phyloP scores from a whole-genome alignment of 2,113 vertebrate species.

The Catagonus wagneri region DNA sequence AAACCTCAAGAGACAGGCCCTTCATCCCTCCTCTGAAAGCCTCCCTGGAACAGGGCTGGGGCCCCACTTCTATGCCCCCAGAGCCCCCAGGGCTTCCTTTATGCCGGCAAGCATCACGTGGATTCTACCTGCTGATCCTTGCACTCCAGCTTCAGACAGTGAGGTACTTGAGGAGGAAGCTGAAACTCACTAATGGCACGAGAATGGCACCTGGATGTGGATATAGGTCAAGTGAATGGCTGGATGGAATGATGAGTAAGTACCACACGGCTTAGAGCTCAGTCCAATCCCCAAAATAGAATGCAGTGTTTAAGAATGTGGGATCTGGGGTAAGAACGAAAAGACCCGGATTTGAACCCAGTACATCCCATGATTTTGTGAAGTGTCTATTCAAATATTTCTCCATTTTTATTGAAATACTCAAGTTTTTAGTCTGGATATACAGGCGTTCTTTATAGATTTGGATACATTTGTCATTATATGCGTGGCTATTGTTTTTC shows the following conservation, averaged over 20 bases:
- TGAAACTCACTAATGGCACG: background rate
- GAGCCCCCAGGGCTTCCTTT: background rate
- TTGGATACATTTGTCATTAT: background rate
- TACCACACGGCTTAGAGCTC: background rate
- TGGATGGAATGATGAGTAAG: background rate
- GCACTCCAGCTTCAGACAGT: background rate
- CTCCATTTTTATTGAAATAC: background rate
- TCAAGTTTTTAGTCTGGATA: background rate
- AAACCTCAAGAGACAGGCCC: background rate
- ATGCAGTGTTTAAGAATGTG: background rate
- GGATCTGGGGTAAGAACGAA: background rate
- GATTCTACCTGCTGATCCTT: background rate
- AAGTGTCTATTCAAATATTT: background rate
- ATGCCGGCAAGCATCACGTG: background rate
- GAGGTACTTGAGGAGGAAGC: background rate
- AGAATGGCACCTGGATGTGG: background rate
- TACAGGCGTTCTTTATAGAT: background rate
- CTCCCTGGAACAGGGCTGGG: background rate
- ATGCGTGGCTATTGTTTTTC: background rate
- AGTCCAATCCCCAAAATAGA: background rate
- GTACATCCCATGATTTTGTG: background rate
- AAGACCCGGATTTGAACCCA: background rate
- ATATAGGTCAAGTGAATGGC: background rate
- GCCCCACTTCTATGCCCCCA: background rate
- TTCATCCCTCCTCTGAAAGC: background rate